Percentiles rank a stretch among this genome's conserved stretches.
Evolutionary conservation across 2,888 invertebrate genomes (phyloP).

Genomic region (Clistopyga incitator): DNA sequence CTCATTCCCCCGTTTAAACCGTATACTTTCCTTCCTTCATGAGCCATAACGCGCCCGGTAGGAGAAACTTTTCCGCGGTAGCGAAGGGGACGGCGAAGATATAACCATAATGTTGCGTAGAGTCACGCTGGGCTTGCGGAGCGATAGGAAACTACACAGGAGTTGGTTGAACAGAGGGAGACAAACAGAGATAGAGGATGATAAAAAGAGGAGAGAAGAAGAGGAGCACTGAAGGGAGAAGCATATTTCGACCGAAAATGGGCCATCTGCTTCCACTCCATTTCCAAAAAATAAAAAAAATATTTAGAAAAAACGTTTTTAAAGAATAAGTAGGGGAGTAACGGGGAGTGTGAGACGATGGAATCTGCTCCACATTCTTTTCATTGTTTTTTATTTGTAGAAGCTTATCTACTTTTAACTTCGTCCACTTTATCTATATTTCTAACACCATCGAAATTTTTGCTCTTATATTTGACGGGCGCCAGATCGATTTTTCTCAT

Average conservation of each 20-base stretch:
- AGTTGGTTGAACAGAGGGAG: constrained; percentile 23
- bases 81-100: constrained; percentile 27
- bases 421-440: constrained; percentile 58
- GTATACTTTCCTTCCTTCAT: constrained; percentile 20
- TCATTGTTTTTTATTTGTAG: constrained; percentile 37
- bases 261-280: constrained; percentile 69
- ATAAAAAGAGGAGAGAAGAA: constrained; percentile 4
- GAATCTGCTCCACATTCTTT: constrained; percentile 66
- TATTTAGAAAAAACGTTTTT: neutral
- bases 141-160: constrained; percentile 52
- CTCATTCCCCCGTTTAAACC: neutral
- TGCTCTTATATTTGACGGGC: constrained; percentile 60
- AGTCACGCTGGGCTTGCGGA: constrained; percentile 29
- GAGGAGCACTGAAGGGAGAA: constrained; percentile 3
- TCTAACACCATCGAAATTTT: constrained; percentile 50
- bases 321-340: constrained; percentile 27
- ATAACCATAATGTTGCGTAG: constrained; percentile 34
- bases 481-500: constrained; percentile 56
- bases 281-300: constrained; percentile 36
- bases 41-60: constrained; percentile 40
- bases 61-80: constrained; percentile 40
- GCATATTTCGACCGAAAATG: constrained; percentile 65
- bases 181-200: neutral
- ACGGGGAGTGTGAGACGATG: constrained; percentile 47
- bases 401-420: constrained; percentile 38